phyloP scores from a whole-genome alignment of 2,797 vertebrate genomes.

The Tapirus indicus region DNA sequence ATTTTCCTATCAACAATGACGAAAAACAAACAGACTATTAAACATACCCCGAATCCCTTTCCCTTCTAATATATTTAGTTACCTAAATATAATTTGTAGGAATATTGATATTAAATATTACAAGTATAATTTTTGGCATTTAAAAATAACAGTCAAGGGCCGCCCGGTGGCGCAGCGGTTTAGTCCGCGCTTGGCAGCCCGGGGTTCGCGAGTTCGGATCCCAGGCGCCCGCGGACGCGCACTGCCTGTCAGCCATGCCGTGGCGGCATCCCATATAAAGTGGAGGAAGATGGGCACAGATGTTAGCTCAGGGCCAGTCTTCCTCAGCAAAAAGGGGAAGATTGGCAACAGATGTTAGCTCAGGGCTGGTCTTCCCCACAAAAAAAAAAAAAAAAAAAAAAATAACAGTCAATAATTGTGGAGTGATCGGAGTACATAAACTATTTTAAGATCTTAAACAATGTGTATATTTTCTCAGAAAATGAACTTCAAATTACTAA shows the following conservation, averaged over 20 bases:
- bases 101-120: not conserved
- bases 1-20: not conserved
- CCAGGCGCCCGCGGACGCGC: too few species aligned
- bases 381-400: constrained; percentile 44
- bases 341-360: too few species aligned
- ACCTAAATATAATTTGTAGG: not conserved
- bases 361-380: too few species aligned
- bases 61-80: not conserved
- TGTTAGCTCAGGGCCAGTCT: too few species aligned
- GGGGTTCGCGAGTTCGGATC: too few species aligned
- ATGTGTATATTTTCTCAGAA: not conserved
- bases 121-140: not conserved
- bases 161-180: too few species aligned
- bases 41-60: not conserved
- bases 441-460: not conserved
- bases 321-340: too few species aligned
- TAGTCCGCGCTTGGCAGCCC: too few species aligned
- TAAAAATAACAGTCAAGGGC: not conserved
- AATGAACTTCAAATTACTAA: not conserved
- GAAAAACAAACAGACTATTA: not conserved
- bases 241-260: too few species aligned
- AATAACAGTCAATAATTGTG: not conserved
- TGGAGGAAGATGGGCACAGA: too few species aligned
- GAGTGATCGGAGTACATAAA: not conserved
- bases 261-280: too few species aligned